Conservation (phyloP, 1,140 invertebrate genomes). For the Eueides isabella region DNA sequence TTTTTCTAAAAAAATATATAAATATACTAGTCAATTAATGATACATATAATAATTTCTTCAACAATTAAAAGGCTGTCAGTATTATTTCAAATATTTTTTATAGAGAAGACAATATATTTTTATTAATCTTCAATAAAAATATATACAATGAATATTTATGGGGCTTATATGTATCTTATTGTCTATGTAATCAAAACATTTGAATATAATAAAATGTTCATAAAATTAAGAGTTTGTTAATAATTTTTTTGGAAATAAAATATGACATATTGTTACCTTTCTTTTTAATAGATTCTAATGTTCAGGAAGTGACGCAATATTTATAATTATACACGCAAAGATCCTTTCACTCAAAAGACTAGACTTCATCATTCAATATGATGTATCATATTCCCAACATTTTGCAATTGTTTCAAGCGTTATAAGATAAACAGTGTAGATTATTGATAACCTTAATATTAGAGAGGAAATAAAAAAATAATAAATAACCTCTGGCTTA, state of each 20-base stretch:
- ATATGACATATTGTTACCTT: background rate
- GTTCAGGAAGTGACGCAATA: constrained; percentile 43
- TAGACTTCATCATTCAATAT: background rate
- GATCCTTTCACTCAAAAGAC: constrained; percentile 42
- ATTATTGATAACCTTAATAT: constrained; percentile 7
- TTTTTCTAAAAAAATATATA: constrained; percentile 84
- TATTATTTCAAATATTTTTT: too few relatives aligned
- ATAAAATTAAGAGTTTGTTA: background rate
- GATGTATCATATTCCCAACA: background rate
- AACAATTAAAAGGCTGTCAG: too few relatives aligned
- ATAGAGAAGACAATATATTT: too few relatives aligned
- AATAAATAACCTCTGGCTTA: constrained; percentile 84
- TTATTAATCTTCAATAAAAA: too few relatives aligned
- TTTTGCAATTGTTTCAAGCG: background rate
- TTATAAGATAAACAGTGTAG: background rate
- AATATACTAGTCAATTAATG: too few relatives aligned
- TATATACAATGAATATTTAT: too few relatives aligned
- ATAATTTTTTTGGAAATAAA: background rate
- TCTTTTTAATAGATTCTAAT: background rate
- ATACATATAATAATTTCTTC: too few relatives aligned
- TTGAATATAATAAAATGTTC: background rate
- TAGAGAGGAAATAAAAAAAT: background rate
- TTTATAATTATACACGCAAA: constrained; percentile 40
- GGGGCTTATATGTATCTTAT: too few relatives aligned
- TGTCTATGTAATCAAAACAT: too few relatives aligned